phyloP scores from a whole-genome alignment of 23 tunicate genomes.

The Diplosoma virens region DNA sequence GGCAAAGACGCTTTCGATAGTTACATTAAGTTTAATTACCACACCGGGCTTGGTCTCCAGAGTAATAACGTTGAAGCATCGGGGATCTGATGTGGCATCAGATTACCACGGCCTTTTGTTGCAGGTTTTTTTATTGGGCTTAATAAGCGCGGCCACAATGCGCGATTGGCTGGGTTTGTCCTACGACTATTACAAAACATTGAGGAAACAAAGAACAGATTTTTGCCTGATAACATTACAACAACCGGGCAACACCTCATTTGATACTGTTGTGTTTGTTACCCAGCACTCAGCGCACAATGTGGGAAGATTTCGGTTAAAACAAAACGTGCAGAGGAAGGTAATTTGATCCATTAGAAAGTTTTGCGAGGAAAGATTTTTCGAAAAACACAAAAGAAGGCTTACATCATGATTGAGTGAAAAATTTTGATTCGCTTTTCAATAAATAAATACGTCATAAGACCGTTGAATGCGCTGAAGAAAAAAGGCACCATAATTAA shows the following conservation, averaged over 20 bases:
- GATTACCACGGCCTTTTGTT: conserved; percentile 27
- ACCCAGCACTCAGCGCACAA: conserved; percentile 39
- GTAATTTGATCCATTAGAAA: conserved; percentile 11
- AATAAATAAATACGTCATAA: too few relatives aligned
- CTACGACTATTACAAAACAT: conserved; percentile 3
- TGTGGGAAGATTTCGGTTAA: background rate
- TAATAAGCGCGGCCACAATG: conserved; percentile 32
- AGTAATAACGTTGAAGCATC: background rate
- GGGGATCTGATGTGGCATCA: conserved; percentile 10
- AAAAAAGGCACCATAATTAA: too few relatives aligned
- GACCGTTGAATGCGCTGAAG: too few relatives aligned
- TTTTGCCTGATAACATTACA: conserved; percentile 69
- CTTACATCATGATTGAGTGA: conserved; percentile 6
- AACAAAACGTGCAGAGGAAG: background rate
- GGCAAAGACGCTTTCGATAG: background rate
- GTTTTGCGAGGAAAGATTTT: background rate
- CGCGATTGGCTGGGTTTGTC: background rate
- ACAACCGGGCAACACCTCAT: conserved; percentile 21
- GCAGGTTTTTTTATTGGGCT: background rate
- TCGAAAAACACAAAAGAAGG: background rate
- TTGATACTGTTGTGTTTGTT: conserved; percentile 73
- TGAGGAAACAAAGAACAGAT: conserved; percentile 43
- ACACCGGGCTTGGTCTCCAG: background rate
- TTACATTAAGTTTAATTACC: conserved; percentile 10
- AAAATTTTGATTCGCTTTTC: too few relatives aligned